These are phyloP conservation scores for Drosophila borealis DNA, from an alignment of 2,888 invertebrate genomes.

Conservation along the genomic window DNA sequence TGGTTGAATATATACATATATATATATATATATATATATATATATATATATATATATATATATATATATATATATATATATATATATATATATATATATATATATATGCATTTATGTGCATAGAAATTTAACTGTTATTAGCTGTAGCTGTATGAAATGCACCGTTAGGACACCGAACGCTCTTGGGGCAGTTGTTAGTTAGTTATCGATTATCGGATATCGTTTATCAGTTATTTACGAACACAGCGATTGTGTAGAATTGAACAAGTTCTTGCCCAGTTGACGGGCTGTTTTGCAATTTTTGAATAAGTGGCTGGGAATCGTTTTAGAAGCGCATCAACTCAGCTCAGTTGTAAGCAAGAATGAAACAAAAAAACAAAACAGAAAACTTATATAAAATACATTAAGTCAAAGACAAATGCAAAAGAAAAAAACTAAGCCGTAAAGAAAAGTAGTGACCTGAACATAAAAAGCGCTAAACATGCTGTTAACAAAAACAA, in stretches of 20 bases:
- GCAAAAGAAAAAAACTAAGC: slow-evolving; percentile 47
- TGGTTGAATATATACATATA: not conserved
- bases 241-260: not conserved
- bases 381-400: not conserved
- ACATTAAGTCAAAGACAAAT: slow-evolving; percentile 25
- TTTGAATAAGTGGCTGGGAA: slow-evolving; percentile 59
- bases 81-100: not conserved
- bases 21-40: not conserved
- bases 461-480: slow-evolving; percentile 48
- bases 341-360: slow-evolving; percentile 21
- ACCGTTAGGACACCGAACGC: slow-evolving; percentile 30
- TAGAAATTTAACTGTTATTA: not conserved
- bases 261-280: slow-evolving; percentile 12
- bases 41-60: not conserved
- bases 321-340: slow-evolving; percentile 40
- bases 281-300: slow-evolving; percentile 34
- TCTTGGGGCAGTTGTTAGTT: slow-evolving; percentile 43
- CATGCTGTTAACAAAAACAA: slow-evolving; percentile 13
- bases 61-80: not conserved
- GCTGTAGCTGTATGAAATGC: slow-evolving; percentile 22
- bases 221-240: slow-evolving; percentile 1
- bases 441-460: slow-evolving; percentile 76
- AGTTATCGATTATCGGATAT: slow-evolving; percentile 12
- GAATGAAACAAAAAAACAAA: slow-evolving; percentile 7
- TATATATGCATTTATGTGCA: too few relatives aligned